These are phyloP conservation scores for Whitmania pigra DNA, from an alignment of 1,140 invertebrate species.

Conservation along the genomic window DNA sequence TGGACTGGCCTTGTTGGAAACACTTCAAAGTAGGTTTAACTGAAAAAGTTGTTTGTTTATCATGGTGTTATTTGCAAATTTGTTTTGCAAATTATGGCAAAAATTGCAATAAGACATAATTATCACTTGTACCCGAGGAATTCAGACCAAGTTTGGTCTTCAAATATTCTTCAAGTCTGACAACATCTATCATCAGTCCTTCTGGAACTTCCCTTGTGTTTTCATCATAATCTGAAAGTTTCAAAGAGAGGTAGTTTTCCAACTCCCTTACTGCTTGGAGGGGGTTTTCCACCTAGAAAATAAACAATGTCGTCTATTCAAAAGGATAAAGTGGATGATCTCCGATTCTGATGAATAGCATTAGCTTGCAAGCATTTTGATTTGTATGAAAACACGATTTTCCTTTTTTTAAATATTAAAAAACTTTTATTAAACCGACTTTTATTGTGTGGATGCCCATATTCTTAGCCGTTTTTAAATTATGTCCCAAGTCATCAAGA, in stretches of 20 bases:
- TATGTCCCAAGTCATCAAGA: conserved; percentile 41
- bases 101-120: neutral
- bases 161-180: conserved; percentile 31
- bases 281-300: conserved; percentile 28
- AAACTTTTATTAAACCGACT: conserved; percentile 27
- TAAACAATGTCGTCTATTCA: neutral
- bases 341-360: too few relatives aligned
- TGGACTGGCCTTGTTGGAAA: conserved; percentile 45
- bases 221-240: conserved; percentile 29
- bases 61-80: neutral
- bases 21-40: conserved; percentile 32
- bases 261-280: conserved; percentile 36
- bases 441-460: conserved; percentile 43
- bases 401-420: too few relatives aligned
- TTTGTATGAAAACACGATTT: too few relatives aligned
- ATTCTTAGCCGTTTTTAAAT: conserved; percentile 38
- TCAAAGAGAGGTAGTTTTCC: conserved; percentile 33
- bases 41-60: conserved; percentile 25
- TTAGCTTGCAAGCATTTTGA: too few relatives aligned
- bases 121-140: conserved; percentile 6
- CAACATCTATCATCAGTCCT: conserved; percentile 28
- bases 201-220: conserved; percentile 34
- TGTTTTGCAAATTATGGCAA: neutral
- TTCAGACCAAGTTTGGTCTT: conserved; percentile 27
- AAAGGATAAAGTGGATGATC: too few relatives aligned